These are phyloP conservation scores for Zonotrichia albicollis DNA, from an alignment of 2,797 vertebrate genomes.

Conservation along the genomic window DNA sequence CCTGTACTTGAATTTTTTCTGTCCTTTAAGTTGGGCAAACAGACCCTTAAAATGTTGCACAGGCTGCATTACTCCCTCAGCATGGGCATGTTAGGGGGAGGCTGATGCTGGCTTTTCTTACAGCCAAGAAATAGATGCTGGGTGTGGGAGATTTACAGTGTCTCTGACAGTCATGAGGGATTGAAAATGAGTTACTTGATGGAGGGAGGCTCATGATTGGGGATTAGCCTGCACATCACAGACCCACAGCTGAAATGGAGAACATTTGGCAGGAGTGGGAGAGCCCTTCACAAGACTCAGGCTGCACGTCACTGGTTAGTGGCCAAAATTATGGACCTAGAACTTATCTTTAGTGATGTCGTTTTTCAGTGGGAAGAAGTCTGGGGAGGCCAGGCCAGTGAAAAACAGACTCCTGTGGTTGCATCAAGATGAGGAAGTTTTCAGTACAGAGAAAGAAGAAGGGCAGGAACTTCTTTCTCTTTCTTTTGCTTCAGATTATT, in stretches of 20 bases:
- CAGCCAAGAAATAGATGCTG: not conserved
- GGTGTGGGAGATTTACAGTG: not conserved
- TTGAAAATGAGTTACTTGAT: not conserved
- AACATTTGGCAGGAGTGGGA: not conserved
- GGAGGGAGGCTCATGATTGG: not conserved
- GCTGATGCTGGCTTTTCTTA: not conserved
- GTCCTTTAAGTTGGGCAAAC: not conserved
- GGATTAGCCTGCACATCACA: not conserved
- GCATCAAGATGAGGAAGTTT: not conserved
- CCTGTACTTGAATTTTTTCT: not conserved
- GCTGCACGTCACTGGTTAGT: not conserved
- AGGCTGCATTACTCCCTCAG: rapidly evolving
- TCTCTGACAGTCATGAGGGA: not conserved
- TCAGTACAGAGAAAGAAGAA: not conserved
- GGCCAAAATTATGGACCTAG: not conserved
- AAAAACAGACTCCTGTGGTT: not conserved
- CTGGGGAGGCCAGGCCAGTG: not conserved
- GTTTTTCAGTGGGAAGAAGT: not conserved
- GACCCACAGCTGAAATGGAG: not conserved
- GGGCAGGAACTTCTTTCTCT: not conserved
- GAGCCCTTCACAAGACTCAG: not conserved
- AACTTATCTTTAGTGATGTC: not conserved
- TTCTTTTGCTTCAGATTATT: not conserved
- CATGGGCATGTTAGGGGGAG: not conserved
- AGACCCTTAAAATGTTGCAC: not conserved